These are phyloP conservation scores for Aphis craccivora DNA, from an alignment of 1,140 invertebrate species.

Conservation along the genomic window DNA sequence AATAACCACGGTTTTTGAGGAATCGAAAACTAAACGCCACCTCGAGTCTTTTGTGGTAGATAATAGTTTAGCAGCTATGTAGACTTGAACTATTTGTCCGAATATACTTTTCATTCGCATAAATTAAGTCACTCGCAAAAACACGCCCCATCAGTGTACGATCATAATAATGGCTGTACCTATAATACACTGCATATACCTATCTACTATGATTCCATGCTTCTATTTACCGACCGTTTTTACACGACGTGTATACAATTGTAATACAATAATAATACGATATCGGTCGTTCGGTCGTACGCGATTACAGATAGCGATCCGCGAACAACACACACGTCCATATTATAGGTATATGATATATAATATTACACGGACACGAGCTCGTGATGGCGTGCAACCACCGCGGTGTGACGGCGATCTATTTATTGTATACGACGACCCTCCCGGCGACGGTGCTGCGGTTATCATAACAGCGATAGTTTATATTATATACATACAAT, in stretches of 20 bases:
- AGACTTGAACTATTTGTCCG: neutral
- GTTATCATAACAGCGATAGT: constrained; percentile 32
- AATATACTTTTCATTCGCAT: neutral
- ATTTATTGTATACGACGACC: neutral
- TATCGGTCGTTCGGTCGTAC: neutral
- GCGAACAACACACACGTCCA: neutral
- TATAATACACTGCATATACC: neutral
- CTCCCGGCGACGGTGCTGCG: neutral
- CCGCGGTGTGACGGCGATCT: neutral
- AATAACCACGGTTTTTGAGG: neutral
- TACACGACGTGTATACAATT: neutral
- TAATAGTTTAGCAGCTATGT: neutral
- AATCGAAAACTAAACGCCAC: neutral
- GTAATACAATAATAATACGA: neutral
- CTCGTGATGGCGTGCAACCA: neutral
- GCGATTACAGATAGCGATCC: neutral
- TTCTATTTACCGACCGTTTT: neutral
- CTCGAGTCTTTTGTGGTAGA: neutral
- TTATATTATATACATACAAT: constrained; percentile 7
- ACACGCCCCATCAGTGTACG: neutral
- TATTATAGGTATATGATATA: neutral
- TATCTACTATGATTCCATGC: neutral
- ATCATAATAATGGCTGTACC: neutral
- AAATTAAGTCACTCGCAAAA: neutral
- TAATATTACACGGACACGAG: neutral